Conservation (phyloP, 2,888 invertebrate genomes). For the Chelonus formosanus region DNA sequence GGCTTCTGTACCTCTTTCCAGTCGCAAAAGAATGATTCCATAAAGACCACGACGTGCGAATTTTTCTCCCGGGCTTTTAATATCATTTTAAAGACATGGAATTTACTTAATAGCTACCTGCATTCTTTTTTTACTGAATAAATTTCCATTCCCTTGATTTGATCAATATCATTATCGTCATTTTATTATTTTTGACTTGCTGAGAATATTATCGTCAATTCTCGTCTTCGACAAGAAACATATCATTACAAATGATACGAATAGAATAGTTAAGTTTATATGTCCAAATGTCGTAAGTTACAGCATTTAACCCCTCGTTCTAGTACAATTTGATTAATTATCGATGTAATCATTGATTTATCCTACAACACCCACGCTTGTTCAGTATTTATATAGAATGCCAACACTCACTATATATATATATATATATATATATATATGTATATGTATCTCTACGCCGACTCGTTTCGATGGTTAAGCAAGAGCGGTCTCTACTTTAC, state of each 20-base stretch:
- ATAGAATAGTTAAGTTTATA: no score
- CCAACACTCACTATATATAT: constrained; percentile 24
- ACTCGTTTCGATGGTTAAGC: constrained; percentile 22
- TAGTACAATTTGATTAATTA: constrained; percentile 42
- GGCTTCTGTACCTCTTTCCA: constrained; percentile 6
- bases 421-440: constrained; percentile 6
- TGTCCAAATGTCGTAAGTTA: constrained; percentile 14
- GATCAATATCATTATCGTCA: no score
- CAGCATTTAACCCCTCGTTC: constrained; percentile 14
- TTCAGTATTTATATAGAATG: constrained; percentile 33
- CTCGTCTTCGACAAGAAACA: no score
- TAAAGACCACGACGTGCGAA: constrained; percentile 25
- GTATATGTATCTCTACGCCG: constrained; percentile 10
- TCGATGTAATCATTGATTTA: constrained; percentile 47
- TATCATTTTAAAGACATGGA: neutral
- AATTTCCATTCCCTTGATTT: no score
- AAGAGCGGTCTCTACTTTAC: constrained; percentile 3
- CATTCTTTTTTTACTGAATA: neutral
- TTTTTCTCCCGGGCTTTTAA: constrained; percentile 21
- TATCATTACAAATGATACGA: no score
- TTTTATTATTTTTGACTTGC: no score
- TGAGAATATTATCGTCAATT: no score
- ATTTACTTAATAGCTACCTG: constrained; percentile 2
- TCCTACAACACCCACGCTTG: constrained; percentile 43
- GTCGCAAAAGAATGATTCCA: constrained; percentile 15